These are phyloP conservation scores for Rynchops niger DNA, from an alignment of 2,113 vertebrate species.

Conservation along the genomic window DNA sequence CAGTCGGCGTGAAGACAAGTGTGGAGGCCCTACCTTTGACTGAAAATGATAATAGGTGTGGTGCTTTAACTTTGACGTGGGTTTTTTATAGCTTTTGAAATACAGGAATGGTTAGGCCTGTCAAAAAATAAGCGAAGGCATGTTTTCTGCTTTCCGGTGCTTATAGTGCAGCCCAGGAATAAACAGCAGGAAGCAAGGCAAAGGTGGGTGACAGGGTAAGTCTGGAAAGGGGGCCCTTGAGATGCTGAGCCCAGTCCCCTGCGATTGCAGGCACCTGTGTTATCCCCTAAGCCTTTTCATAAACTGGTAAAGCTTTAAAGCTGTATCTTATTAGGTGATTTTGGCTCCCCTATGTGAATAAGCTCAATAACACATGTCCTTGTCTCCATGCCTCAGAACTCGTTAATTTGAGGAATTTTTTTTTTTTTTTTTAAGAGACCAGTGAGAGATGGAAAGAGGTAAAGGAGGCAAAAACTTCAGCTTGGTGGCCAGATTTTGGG, in stretches of 20 bases:
- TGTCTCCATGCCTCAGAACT: neutral
- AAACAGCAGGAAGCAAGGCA: neutral
- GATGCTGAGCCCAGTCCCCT: neutral
- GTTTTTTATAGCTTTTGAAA: neutral
- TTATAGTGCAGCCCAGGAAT: neutral
- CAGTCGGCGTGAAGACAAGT: neutral
- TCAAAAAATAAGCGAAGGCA: neutral
- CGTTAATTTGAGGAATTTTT: neutral
- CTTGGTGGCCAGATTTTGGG: neutral
- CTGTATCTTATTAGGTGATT: neutral
- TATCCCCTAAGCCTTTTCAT: neutral
- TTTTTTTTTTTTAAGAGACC: neutral
- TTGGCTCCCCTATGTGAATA: neutral
- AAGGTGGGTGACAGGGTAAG: neutral
- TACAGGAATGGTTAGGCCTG: neutral
- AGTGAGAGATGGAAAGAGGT: neutral
- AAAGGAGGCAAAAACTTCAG: neutral
- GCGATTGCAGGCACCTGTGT: neutral
- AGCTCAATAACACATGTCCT: neutral
- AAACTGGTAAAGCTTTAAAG: conserved; percentile 4
- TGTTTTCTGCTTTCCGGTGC: neutral
- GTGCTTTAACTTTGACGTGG: neutral
- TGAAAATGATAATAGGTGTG: neutral
- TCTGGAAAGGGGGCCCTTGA: neutral
- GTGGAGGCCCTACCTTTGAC: neutral